Percentiles rank a stretch among this genome's conserved stretches.
These are phyloP conservation scores for Zelleria hepariella DNA, from an alignment of 2,888 invertebrate genomes.

Conservation along the genomic window DNA sequence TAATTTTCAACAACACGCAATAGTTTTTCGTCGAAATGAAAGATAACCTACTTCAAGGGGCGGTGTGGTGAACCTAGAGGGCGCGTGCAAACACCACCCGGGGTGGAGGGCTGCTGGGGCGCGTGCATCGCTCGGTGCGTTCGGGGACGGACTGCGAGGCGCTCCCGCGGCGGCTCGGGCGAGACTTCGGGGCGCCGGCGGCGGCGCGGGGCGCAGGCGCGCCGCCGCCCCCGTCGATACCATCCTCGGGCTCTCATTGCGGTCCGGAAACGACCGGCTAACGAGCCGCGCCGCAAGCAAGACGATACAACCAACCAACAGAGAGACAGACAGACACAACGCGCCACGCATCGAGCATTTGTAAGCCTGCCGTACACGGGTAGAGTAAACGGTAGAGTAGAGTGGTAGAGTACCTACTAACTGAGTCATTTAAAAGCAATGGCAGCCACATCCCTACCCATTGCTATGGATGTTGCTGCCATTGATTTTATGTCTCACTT, in stretches of 20 bases:
- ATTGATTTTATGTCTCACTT: too few relatives aligned
- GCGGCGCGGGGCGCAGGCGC: constrained; percentile 61
- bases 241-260: constrained; percentile 58
- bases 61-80: background rate
- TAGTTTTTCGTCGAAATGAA: too few relatives aligned
- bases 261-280: constrained; percentile 64
- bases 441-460: too few relatives aligned
- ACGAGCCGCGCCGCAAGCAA: constrained; percentile 59
- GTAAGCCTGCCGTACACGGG: too few relatives aligned
- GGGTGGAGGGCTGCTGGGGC: constrained; percentile 25
- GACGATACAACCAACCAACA: constrained; percentile 37
- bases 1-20: background rate
- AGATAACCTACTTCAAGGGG: background rate
- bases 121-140: constrained; percentile 37
- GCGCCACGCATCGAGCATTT: background rate
- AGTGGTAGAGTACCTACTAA: too few relatives aligned
- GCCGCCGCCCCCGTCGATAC: constrained; percentile 48
- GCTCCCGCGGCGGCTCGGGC: constrained; percentile 47
- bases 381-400: too few relatives aligned
- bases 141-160: constrained; percentile 50
- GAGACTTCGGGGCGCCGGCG: constrained; percentile 62
- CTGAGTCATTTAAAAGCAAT: too few relatives aligned
- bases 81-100: constrained; percentile 30
- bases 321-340: background rate
- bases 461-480: too few relatives aligned